These are phyloP conservation scores for Huso huso DNA, from an alignment of 2,797 vertebrate species.

Conservation along the genomic window DNA sequence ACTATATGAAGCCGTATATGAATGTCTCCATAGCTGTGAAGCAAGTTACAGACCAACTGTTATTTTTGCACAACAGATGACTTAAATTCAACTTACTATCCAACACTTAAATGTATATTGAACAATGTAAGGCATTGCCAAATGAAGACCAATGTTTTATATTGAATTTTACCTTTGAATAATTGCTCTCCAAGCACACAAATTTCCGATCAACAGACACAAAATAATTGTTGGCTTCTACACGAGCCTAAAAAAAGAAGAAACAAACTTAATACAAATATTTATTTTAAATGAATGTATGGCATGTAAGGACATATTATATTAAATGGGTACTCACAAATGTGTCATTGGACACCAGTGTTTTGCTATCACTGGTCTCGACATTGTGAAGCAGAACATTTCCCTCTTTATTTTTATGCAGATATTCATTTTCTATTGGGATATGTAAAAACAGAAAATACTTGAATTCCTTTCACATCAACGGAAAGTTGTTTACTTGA, in stretches of 20 bases:
- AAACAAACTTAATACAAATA: conserved; percentile 5
- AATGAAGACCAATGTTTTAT: conserved; percentile 1
- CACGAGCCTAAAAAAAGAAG: conserved; percentile 60
- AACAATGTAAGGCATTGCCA: background rate
- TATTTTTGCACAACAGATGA: conserved; percentile 8
- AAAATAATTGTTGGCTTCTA: conserved; percentile 73
- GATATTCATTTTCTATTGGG: conserved; percentile 78
- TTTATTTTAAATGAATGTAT: background rate
- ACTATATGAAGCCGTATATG: conserved; percentile 83
- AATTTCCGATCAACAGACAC: conserved; percentile 78
- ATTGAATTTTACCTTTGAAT: conserved; percentile 71
- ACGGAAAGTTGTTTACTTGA: too few relatives aligned
- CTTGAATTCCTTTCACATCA: too few relatives aligned
- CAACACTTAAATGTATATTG: background rate
- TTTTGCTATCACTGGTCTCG: conserved; percentile 56
- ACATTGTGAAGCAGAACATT: conserved; percentile 72
- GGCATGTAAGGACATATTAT: background rate
- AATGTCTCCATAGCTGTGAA: conserved; percentile 86
- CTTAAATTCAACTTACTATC: background rate
- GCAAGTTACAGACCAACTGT: conserved; percentile 4
- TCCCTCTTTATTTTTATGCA: conserved; percentile 70
- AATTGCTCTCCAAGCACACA: conserved; percentile 85
- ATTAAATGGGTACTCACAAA: conserved; percentile 62
- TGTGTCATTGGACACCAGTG: conserved; percentile 76
- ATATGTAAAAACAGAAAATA: conserved; percentile 1